Base-by-base conservation (phyloP, 2,113 vertebrate genomes). In the Chelonoidis abingdonii region DNA sequence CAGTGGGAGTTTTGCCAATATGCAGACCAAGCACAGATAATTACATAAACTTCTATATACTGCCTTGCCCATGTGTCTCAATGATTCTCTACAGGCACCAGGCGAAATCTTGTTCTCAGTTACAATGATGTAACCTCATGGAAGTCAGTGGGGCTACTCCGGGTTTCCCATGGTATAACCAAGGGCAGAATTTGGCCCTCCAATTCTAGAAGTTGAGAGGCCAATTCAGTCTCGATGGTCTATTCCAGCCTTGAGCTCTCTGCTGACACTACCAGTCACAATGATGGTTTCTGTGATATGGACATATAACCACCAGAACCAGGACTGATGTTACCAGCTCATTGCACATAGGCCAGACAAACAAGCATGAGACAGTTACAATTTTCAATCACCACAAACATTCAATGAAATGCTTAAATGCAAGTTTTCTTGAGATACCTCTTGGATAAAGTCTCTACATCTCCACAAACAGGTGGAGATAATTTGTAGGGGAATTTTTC, bases 151-250 rank as follows among this genome's bases (percentile, higher is more conserved):
- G 41, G 13, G 25, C 24, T 76, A 76, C 11, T 44, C 24, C 75
- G 5, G 11, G 44, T 41, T 76, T 76, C 41, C 38, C 24, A 29
- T 24, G 38, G 41, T 16, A 78, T 47, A 47, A 78, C 41, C 13
- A 47, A 8, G 41, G 13, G 11, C 25, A 78, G 41, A 78, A 78
- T 78, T 78, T 78, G 41, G 75, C 27, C 38, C 7, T 47, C 41
- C 24, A 13, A 16, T 6, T 78, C 41, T 44, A 78, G 75, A 78
- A 47, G 25, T 47, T 7, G 41, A 78, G 25, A 78, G 24, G 24
- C 24, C 22, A 25, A 44, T 47, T 27, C 69, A 9, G 0, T 0
- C 14, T 10, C 0, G 0, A 10, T 38, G 19, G 19, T n/a, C 35
- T 21, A 93, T 47, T 31, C 62, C 12, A 65, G 52, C 10, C 82